Conservation (phyloP, 1,140 invertebrate genomes). For the Manduca sexta region DNA sequence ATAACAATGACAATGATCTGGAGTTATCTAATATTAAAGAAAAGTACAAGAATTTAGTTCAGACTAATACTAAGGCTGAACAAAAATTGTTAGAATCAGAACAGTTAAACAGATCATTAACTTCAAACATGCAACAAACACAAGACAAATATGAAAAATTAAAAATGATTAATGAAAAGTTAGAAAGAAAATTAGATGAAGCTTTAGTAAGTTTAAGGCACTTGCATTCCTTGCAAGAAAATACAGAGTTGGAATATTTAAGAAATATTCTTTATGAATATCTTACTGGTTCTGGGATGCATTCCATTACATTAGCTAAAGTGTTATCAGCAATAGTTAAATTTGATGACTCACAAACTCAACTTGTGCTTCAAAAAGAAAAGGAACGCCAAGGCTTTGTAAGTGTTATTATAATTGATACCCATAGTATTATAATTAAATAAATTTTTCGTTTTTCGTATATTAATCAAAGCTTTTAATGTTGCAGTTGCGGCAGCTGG, state of each 20-base stretch:
- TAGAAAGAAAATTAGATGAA: slow-evolving; percentile 78
- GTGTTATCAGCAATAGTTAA: slow-evolving; percentile 93
- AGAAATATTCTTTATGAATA: slow-evolving; percentile 89
- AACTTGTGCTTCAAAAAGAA: slow-evolving; percentile 86
- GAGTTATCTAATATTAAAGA: slow-evolving; percentile 47
- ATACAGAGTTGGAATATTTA: slow-evolving; percentile 91
- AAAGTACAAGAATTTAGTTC: slow-evolving; percentile 65
- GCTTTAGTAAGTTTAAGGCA: slow-evolving; percentile 76
- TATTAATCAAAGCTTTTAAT: no score
- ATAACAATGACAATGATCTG: slow-evolving; percentile 19
- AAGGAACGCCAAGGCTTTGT: slow-evolving; percentile 87
- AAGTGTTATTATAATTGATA: no score
- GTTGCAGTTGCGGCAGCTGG: slow-evolving; percentile 72
- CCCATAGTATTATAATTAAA: no score
- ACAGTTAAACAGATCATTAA: slow-evolving; percentile 51
- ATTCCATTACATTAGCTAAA: slow-evolving; percentile 85
- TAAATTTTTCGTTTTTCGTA: no score
- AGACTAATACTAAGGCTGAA: slow-evolving; percentile 51
- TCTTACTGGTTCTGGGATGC: slow-evolving; percentile 73
- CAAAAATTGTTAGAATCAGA: slow-evolving; percentile 50
- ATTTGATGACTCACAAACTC: slow-evolving; percentile 90
- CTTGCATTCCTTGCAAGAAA: slow-evolving; percentile 75
- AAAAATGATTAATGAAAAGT: slow-evolving; percentile 75
- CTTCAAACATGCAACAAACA: slow-evolving; percentile 51
- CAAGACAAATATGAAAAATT: slow-evolving; percentile 75